Conservation (phyloP, 2,888 invertebrate genomes). For the Epistrophella euchroma region DNA sequence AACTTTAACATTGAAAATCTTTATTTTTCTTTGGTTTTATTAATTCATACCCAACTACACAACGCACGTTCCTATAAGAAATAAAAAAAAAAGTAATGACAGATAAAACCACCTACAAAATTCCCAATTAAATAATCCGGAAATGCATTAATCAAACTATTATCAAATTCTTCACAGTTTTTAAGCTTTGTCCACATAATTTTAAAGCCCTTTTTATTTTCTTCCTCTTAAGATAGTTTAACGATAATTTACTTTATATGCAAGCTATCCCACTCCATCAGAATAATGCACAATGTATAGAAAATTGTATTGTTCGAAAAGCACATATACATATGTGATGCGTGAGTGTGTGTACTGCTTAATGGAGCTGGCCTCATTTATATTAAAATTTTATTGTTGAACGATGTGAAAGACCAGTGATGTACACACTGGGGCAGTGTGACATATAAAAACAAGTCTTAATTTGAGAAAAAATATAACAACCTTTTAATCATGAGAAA, state of each 20-base stretch:
- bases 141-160: conserved; percentile 46
- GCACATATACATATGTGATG: neutral
- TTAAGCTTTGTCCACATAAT: neutral
- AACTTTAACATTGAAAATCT: neutral
- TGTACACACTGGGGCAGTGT: neutral
- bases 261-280: conserved; percentile 6
- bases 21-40: neutral
- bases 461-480: neutral
- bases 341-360: neutral
- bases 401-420: neutral
- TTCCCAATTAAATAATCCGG: conserved; percentile 9
- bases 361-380: conserved; percentile 40
- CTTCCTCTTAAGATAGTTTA: conserved; percentile 9
- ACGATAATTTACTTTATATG: conserved; percentile 9
- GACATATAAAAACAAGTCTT: neutral
- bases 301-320: conserved; percentile 31
- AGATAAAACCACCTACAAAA: conserved; percentile 34
- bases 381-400: conserved; percentile 9
- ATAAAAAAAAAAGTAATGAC: neutral
- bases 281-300: neutral
- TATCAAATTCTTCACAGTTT: conserved; percentile 17
- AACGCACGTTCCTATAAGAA: neutral
- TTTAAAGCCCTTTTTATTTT: conserved; percentile 7
- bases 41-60: neutral
- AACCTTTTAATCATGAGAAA: too few relatives aligned